A percentile compares a stretch with the other conserved stretches of the same genome.
These are phyloP conservation scores for Caenorhabditis latens DNA, from an alignment of 1,140 invertebrate genomes.

Conservation along the genomic window DNA sequence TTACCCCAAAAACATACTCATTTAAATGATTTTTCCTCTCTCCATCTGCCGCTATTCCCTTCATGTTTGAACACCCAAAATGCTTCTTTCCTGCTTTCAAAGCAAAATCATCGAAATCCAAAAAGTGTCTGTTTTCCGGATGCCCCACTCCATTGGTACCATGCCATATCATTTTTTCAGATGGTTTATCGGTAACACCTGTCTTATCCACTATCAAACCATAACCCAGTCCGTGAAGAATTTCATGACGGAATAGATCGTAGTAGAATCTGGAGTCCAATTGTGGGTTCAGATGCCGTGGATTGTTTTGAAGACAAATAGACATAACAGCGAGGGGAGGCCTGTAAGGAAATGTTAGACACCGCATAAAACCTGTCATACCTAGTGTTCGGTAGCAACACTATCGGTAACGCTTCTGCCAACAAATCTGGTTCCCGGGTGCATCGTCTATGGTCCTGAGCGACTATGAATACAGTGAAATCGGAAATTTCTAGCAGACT, in stretches of 20 bases:
- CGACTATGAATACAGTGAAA: conserved; percentile 1
- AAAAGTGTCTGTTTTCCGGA: not conserved
- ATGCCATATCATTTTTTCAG: conserved; percentile 11
- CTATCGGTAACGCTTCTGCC: conserved; percentile 3
- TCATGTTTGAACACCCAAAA: not conserved
- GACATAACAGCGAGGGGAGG: not conserved
- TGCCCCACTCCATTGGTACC: not conserved
- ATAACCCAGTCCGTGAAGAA: conserved; percentile 15
- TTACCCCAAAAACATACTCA: conserved; percentile 41
- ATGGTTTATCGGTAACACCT: not conserved
- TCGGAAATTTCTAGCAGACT: not conserved
- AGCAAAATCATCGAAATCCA: conserved; percentile 19
- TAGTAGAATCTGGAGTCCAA: conserved; percentile 5
- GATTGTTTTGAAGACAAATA: conserved; percentile 14
- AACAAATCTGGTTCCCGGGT: not conserved
- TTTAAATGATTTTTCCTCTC: conserved; percentile 37
- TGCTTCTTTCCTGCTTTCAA: not conserved
- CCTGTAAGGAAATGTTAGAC: not conserved
- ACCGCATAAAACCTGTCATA: not conserved
- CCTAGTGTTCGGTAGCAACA: not conserved
- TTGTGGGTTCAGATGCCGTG: not conserved
- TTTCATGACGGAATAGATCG: conserved; percentile 37
- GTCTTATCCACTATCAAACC: conserved; percentile 20
- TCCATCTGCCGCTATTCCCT: conserved; percentile 14
- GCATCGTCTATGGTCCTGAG: conserved; percentile 1